These are phyloP conservation scores for Hestina assimilis DNA, from an alignment of 1,140 invertebrate species.

Conservation along the genomic window DNA sequence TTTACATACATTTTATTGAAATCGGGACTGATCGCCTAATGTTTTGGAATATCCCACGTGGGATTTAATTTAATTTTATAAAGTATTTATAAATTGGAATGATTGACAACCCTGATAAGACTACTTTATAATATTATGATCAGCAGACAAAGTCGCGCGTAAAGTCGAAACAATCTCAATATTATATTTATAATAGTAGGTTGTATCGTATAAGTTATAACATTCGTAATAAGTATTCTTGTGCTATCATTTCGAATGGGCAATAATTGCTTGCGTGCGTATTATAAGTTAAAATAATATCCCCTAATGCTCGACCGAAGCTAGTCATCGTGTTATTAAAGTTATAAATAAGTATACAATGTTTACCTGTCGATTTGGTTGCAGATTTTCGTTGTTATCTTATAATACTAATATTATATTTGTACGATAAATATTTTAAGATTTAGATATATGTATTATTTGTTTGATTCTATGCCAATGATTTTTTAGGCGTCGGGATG, in stretches of 20 bases:
- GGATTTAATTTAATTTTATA: too few species aligned
- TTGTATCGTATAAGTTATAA: constrained; percentile 18
- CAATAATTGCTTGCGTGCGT: constrained; percentile 48
- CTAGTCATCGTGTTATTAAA: constrained; percentile 50
- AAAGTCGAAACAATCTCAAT: constrained; percentile 3
- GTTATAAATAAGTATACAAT: constrained; percentile 45
- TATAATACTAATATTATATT: neutral
- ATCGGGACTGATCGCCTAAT: too few species aligned
- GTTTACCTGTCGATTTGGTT: constrained; percentile 6
- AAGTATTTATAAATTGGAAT: too few species aligned
- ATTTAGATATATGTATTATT: too few species aligned
- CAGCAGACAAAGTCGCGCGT: neutral
- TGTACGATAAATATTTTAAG: too few species aligned
- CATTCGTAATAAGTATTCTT: constrained; percentile 50
- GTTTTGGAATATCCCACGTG: too few species aligned
- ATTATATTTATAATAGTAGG: constrained; percentile 22
- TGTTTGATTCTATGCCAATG: too few species aligned
- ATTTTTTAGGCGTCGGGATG: too few species aligned
- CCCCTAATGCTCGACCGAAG: constrained; percentile 44
- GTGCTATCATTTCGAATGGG: constrained; percentile 45
- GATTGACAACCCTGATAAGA: neutral
- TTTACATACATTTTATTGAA: too few species aligned
- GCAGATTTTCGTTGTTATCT: neutral
- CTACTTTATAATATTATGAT: neutral
- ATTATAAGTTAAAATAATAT: constrained; percentile 55